phyloP scores from a whole-genome alignment of 2,888 invertebrate species.

The Dromius quadrimaculatus region DNA sequence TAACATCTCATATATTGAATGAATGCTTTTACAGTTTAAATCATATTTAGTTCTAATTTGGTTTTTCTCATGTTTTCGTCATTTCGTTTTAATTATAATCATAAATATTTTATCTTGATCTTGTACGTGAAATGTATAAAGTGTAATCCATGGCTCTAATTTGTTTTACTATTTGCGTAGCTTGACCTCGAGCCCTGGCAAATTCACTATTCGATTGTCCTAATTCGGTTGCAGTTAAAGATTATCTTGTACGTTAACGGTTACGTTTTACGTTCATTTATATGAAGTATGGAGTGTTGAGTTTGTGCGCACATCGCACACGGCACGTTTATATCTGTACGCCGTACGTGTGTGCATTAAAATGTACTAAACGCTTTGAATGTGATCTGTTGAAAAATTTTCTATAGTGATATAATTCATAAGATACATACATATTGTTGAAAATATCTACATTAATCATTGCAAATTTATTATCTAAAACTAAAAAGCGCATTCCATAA shows the following conservation, averaged over 20 bases:
- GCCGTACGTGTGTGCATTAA: conserved; percentile 31
- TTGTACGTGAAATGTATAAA: conserved; percentile 51
- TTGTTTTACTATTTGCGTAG: conserved; percentile 31
- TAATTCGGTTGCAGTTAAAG: neutral
- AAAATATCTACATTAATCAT: conserved; percentile 37
- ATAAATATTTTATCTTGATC: conserved; percentile 1
- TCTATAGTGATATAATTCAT: conserved; percentile 50
- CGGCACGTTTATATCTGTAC: conserved; percentile 10
- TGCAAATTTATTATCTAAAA: conserved; percentile 42
- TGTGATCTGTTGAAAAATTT: conserved; percentile 48
- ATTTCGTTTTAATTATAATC: conserved; percentile 10
- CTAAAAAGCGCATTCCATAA: conserved; percentile 49
- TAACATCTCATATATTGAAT: conserved; percentile 20
- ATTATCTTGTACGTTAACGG: conserved; percentile 2
- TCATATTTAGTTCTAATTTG: conserved; percentile 22
- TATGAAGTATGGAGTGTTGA: conserved; percentile 37
- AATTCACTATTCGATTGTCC: neutral
- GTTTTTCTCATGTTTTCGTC: neutral
- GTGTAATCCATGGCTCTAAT: conserved; percentile 42
- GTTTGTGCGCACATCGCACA: conserved; percentile 42
- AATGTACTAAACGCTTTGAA: conserved; percentile 49
- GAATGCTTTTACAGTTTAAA: conserved; percentile 40
- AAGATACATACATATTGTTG: conserved; percentile 50
- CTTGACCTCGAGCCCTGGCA: conserved; percentile 23
- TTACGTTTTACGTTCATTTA: conserved; percentile 28